These are phyloP conservation scores for Nemapogon koenigi DNA, from an alignment of 2,888 invertebrate species.

Conservation along the genomic window DNA sequence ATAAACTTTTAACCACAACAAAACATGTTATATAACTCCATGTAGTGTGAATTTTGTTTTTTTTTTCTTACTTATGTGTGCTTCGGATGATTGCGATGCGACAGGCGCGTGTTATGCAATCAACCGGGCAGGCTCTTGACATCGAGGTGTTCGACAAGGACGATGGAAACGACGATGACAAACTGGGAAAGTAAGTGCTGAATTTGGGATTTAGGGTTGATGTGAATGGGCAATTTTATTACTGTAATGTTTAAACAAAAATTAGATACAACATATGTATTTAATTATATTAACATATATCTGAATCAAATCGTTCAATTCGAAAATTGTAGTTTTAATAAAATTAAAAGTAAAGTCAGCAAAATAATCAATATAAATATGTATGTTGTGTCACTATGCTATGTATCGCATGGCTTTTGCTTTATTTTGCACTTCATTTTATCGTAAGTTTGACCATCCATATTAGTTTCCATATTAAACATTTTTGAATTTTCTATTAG, in stretches of 20 bases:
- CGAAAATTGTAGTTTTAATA: no score
- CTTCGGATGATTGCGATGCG: constrained; percentile 44
- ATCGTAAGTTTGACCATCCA: no score
- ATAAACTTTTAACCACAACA: no score
- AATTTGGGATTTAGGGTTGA: constrained; percentile 13
- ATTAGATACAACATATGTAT: constrained; percentile 10
- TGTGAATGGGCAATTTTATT: constrained; percentile 10
- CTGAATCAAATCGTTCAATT: no score
- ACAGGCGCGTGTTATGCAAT: constrained; percentile 65
- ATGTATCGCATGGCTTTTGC: no score
- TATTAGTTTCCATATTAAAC: no score
- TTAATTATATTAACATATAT: constrained; percentile 12
- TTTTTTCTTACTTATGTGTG: constrained; percentile 57
- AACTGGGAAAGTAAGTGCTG: constrained; percentile 84
- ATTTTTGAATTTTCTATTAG: no score
- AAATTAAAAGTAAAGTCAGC: no score
- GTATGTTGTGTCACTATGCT: no score
- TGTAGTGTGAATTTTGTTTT: constrained; percentile 33
- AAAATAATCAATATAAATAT: no score
- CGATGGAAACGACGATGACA: constrained; percentile 84
- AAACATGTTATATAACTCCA: no score
- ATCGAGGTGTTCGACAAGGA: constrained; percentile 87
- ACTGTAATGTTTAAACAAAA: constrained; percentile 8
- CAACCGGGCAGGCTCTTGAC: constrained; percentile 75
- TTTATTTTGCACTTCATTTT: no score